Base-by-base conservation (phyloP, 2,888 invertebrate species). In the Diplolepis rosae region DNA sequence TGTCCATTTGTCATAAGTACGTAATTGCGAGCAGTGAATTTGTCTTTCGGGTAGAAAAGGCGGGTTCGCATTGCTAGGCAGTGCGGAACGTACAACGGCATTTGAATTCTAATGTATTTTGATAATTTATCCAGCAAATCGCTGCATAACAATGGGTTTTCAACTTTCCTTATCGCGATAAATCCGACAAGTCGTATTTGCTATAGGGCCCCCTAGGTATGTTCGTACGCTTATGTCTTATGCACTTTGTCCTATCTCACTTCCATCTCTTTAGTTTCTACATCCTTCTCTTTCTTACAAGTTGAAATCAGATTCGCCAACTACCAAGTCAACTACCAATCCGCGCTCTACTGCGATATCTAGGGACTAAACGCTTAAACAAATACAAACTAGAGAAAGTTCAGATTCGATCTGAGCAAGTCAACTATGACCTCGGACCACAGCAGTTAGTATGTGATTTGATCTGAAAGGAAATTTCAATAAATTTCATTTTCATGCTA, bases 321-420 rank as follows among this genome's bases (percentile, higher is more conserved):
- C 42, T 15, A 42, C 42, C 45, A 45, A 18, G 11, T 24, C 51
- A 51, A 28, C 28, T 27, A 28, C 24, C 27, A 27, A n/a, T 51
- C 51, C 13, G 27, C 27, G 27, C 51, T 27, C 51, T 51, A 27
- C 51, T 45, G 45, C 45, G 15, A 45, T 7, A 18, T n/a, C 18
- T 48, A 48, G 61, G 56, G 35, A 61, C 48, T 32, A 66, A 35
- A 22, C n/a, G 27, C 4, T 15, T 13, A 66, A 66, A 65, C 39
- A 32, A 45, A 66, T 35, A 42, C 56, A 48, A 54, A 68, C 52
- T 45, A 22, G 73, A 45, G 73, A 73, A 73, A 73, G 73, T 73
- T 51, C 45, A 65, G 68, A 68, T 54, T 66, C 61, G 48, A 66
- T 69, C 69, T 28, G 35, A 32, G 27, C 54, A 50, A 28, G 32